Base-by-base conservation (phyloP, 1,140 invertebrate species). In the Idris sp. region DNA sequence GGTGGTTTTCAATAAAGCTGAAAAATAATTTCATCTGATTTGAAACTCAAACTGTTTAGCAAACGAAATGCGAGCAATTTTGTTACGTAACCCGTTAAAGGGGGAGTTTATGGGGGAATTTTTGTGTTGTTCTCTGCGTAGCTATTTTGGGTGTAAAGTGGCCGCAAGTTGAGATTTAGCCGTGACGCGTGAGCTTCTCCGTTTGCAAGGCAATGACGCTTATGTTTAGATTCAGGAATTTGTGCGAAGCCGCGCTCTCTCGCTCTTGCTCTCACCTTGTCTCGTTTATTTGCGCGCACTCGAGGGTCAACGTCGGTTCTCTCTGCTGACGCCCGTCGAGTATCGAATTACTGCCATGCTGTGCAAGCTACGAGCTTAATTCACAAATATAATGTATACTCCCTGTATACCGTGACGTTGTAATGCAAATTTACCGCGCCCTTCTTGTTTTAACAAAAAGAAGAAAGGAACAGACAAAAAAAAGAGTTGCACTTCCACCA, bases 171-270 rank as follows among this genome's bases (percentile, higher is more conserved):
- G 73, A 69, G 65, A 72, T 61, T 68, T 51, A 30, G 65, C 35
- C 46, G 51, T 4, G 26, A 51, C 74, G 67, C 54, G 48, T 15
- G 58, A 43, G 49, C 22, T 26, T 44, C 58, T 71, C 59, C 19
- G 54, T 62, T 74, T 40, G 62, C 71, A 48, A 58, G 67, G 51
- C 56, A 53, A 74, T 79, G 78, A 78, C 59, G 74, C 73, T 79
- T 83, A 84, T 84, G 83, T 84, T 84, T 84, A 84, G 81, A 83
- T 81, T 80, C 74, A 69, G 79, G 81, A 81, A 83, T 81, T 77
- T 36, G 76, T 76, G 71, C 64, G 61, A 74, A 74, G 51, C 49
- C 58, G 61, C 48, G 49, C 65, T 64, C n/a, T 69, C 46, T 25
- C n/a, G n/a, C n/a, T n/a, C n/a, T 30, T 59, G 22, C 58, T 65